Base-by-base conservation (phyloP, 2,797 vertebrate species). In the Peromyscus nudipes region DNA sequence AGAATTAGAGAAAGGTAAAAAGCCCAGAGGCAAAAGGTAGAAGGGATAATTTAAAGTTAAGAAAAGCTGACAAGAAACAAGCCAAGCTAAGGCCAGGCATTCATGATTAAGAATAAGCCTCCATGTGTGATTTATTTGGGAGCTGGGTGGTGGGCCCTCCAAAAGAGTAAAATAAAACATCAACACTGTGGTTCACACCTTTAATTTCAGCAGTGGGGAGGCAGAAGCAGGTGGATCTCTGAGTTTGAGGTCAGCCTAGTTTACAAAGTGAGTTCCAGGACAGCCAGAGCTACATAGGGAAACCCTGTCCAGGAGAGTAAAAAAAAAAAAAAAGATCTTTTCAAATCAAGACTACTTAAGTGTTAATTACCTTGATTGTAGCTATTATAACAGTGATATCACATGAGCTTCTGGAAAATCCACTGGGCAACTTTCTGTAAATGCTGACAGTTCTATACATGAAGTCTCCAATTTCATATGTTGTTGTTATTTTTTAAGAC, bases 381-480 rank as follows among this genome's bases (percentile, higher is more conserved):
- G 21, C 43, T 31, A 75, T 69, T 37, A 86, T 10, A 82, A 82
- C 4, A 90, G 4, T 94, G 37, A 65, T 90, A 1, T 75, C 65
- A 79, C 9, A 23, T 83, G 69, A 80, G 37, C 57, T 57, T 96
- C 83, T 77, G 31, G 34, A 75, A 94, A 77, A 79, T 69, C 49
- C 16, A 46, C 21, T 81, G 46, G 34, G n/a, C 1, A 37, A 75
- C 86, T 86, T 95, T 85, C n/a, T 91, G 0, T 85, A 85, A 95
- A 62, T 21, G 55, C 23, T 34, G 40, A 25, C 80, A 93, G 13
- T 46, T 91, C 12, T 82, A 83, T 23, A 64, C 60, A 9, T 9
- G 25, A 89, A 91, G 89, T 94, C 67, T 52, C 89, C 89, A 60
- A 46, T 80, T 91, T 93, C 31, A 17, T 65, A 37, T 84, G 43